Evolutionary conservation across 2,113 vertebrate genomes (phyloP).

Genomic region (Arvicanthis niloticus): DNA sequence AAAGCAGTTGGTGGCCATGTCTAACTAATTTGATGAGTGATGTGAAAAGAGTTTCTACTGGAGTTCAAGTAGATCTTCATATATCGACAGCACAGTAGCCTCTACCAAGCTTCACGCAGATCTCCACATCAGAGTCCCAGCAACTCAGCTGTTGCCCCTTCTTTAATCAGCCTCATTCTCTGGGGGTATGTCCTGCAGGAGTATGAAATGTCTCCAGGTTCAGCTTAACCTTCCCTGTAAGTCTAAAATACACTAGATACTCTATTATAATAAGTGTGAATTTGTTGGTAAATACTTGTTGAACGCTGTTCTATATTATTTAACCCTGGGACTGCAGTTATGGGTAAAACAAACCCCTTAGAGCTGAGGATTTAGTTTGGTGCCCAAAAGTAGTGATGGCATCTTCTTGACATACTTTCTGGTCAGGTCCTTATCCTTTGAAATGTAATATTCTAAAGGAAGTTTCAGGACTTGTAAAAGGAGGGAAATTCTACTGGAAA

Average conservation of each 20-base stretch:
- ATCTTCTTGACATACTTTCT: neutral
- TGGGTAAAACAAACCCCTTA: neutral
- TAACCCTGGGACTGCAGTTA: neutral
- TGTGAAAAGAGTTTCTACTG: slow-evolving; percentile 46
- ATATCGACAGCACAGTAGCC: neutral
- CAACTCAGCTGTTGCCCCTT: neutral
- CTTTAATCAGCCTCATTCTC: neutral
- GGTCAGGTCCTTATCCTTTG: neutral
- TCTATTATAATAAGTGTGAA: neutral
- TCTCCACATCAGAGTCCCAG: neutral
- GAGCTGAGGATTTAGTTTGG: neutral
- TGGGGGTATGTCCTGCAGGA: neutral
- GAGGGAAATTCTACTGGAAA: neutral
- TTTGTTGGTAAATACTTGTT: neutral
- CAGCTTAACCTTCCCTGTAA: neutral
- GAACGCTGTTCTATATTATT: neutral
- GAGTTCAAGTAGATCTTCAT: slow-evolving; percentile 12
- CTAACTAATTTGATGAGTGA: slow-evolving; percentile 45
- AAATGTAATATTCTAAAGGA: neutral
- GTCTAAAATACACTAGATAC: neutral
- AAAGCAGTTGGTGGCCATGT: neutral
- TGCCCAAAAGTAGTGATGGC: neutral
- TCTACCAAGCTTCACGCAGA: neutral
- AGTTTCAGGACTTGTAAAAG: neutral
- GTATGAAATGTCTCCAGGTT: neutral